Evolutionary conservation across 2,888 invertebrate species (phyloP), one percentile per base, ranked within the genome.

Genomic region (Penaeus monodon): DNA sequence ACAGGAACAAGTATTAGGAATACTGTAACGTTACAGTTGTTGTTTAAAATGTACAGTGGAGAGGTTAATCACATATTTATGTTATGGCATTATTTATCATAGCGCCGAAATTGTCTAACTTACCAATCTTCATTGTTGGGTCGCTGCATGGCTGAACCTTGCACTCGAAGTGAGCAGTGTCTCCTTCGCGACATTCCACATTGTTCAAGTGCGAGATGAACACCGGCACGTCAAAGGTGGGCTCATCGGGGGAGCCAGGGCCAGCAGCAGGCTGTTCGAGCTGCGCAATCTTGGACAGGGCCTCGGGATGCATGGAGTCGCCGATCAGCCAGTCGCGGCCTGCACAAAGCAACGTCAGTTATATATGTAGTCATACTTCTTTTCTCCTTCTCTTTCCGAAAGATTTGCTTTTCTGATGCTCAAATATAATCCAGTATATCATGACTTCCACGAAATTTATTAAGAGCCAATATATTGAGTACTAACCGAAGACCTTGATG

Each of bases 161-260:
- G 92, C 97, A 97, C 93, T 97, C 97, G 91, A 98, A 98, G 93
- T 97, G 97, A 90, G 95, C 96, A 91, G 95, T 96, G 81, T 97
- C 97, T 79, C 96, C 96, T 94, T 98, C 98, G 91, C 95, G 95
- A 91, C 97, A 96, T 91, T 97, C 95, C 77, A 98, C 96, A 91
- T 98, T 97, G 92, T 97, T 97, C 89, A 98, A 93, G 92, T 98
- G 98, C 33, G 96, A 95, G 90, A 97, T 97, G 92, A 98, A 98
- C 24, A 97, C 96, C 0, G 98, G 97, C 65, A 95, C 94, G 92
- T 97, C 97, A 91, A 95, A 97, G 0, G 94, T 94, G 44, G 96
- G 95, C 92, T 97, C 97, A 14, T 95, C 95, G 64, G 94, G 94
- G 3, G 90, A 85, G 1, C 94, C 93, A 87, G 94, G 94, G 4